These are phyloP conservation scores for Halcyon badia DNA, from an alignment of 2,797 vertebrate genomes.

Conservation along the genomic window DNA sequence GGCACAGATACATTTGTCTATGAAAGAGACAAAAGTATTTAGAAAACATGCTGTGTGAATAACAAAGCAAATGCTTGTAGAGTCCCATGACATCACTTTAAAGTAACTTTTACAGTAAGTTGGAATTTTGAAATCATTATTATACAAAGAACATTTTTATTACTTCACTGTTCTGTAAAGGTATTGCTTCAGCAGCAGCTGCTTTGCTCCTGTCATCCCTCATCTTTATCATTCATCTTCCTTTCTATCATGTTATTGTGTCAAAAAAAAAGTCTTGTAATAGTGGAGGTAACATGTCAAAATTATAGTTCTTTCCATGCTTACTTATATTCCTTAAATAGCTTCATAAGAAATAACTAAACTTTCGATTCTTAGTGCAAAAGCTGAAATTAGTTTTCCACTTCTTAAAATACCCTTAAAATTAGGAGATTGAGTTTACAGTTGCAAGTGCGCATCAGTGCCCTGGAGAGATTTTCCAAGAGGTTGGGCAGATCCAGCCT, in stretches of 20 bases:
- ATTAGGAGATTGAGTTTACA: neutral
- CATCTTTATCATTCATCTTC: neutral
- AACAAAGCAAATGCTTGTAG: neutral
- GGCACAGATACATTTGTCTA: neutral
- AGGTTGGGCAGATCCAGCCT: neutral
- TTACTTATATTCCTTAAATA: neutral
- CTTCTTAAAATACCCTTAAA: neutral
- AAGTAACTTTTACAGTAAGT: neutral
- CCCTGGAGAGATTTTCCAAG: constrained; percentile 68
- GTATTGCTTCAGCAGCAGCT: neutral
- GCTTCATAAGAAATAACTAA: neutral
- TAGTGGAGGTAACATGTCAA: neutral
- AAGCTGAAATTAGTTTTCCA: neutral
- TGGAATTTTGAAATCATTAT: neutral
- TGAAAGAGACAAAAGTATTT: neutral
- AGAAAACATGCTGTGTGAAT: neutral
- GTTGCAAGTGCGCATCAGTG: neutral
- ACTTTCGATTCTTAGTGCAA: neutral
- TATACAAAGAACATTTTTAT: neutral
- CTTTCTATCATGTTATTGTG: neutral
- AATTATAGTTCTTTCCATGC: neutral
- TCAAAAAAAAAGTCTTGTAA: neutral
- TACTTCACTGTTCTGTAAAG: neutral
- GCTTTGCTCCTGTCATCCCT: neutral
- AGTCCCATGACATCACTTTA: neutral